Conservation (phyloP, 2,113 vertebrate genomes). For the Hiodon alosoides region DNA sequence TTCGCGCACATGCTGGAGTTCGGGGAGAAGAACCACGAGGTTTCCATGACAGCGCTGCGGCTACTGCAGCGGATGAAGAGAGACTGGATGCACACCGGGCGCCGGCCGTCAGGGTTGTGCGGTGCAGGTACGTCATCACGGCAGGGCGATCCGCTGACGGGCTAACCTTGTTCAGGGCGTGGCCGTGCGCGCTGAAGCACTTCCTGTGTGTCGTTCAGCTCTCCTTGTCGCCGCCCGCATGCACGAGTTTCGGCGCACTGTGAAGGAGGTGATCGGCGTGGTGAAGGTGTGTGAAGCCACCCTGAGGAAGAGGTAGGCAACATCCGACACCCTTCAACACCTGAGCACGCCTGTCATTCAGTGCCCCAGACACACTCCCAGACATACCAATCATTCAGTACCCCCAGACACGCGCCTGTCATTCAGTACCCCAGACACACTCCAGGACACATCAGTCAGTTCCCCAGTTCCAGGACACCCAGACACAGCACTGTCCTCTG, state of each 20-base stretch:
- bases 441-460: too few species aligned
- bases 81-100: conserved; percentile 98
- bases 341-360: too few species aligned
- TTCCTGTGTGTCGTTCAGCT: conserved; percentile 53
- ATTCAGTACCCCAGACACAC: too few species aligned
- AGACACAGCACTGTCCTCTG: background rate
- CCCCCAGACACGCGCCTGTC: too few species aligned
- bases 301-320: conserved; percentile 79
- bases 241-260: conserved; percentile 87
- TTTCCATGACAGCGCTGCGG: conserved; percentile 89
- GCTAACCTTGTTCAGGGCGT: background rate
- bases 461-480: too few species aligned
- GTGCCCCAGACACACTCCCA: too few species aligned
- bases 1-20: conserved; percentile 97
- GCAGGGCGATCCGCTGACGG: background rate
- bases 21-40: conserved; percentile 94
- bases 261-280: conserved; percentile 85
- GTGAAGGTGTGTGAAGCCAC: conserved; percentile 95
- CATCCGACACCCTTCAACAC: too few species aligned
- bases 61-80: conserved; percentile 95
- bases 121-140: conserved; percentile 73
- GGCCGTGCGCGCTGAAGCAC: background rate
- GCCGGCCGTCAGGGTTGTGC: conserved; percentile 88
- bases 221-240: conserved; percentile 89
- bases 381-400: too few species aligned